Conservation (phyloP, 2,797 vertebrate genomes). For the Lutjanus campechanus region DNA sequence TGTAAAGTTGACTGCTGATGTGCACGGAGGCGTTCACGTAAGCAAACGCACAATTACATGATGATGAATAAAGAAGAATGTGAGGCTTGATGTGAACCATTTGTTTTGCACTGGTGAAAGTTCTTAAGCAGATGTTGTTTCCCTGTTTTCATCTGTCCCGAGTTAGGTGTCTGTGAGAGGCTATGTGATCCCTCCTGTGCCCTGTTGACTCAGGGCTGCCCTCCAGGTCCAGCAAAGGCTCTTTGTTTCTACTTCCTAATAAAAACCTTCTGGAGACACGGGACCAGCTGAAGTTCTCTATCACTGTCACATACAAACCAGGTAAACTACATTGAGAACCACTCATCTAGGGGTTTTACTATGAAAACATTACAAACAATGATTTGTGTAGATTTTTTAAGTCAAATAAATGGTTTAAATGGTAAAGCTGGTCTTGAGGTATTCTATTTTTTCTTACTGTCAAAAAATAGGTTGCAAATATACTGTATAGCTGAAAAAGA, state of each 20-base stretch:
- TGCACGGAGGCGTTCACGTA: slow-evolving; percentile 30
- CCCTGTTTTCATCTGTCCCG: slow-evolving; percentile 79
- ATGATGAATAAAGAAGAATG: slow-evolving; percentile 37
- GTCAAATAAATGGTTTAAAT: neutral
- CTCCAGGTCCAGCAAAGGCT: slow-evolving; percentile 63
- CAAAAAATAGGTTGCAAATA: too few species aligned
- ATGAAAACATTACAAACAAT: neutral
- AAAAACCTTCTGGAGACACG: slow-evolving; percentile 77
- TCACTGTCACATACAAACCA: slow-evolving; percentile 12
- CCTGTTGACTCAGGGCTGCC: slow-evolving; percentile 79
- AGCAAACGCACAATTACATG: slow-evolving; percentile 17
- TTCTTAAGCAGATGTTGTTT: slow-evolving; percentile 64
- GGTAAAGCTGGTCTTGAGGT: neutral
- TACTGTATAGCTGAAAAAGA: neutral
- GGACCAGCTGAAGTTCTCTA: slow-evolving; percentile 26
- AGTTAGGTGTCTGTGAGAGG: slow-evolving; percentile 74
- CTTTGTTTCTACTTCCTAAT: slow-evolving; percentile 78
- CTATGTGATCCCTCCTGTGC: slow-evolving; percentile 67
- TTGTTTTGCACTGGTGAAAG: slow-evolving; percentile 35
- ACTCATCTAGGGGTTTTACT: neutral
- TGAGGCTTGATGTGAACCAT: slow-evolving; percentile 33
- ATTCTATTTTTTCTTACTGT: neutral
- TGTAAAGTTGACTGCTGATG: slow-evolving; percentile 46
- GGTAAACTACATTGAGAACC: neutral
- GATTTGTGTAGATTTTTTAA: neutral